Evolutionary conservation across 1,140 invertebrate genomes (phyloP), one percentile per base, ranked within the genome.

Genomic region (Pseudomyrmex cubaensis): DNA sequence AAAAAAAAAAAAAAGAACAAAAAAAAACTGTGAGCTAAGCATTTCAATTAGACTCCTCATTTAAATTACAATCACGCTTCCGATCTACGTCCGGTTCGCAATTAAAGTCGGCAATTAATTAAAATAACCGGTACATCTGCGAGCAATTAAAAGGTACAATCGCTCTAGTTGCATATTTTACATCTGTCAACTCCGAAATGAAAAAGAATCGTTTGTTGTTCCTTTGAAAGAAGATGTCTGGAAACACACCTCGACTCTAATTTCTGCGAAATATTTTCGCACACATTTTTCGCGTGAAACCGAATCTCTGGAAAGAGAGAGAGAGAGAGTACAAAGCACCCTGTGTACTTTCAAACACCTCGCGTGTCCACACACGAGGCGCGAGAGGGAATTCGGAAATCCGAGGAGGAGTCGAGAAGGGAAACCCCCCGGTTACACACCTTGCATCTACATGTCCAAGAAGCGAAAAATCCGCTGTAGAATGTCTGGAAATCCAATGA

Each of bases 391-490:
- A 35, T 35, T 35, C 12, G 44, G 35, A 35, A 59, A 76, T 25
- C 22, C 50, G 25, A 15, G 48, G 22, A 44, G 46, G 20, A 61
- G 35, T 13, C 46, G 12, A n/a, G 13, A 46, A 20, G 35, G 35
- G 35, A 35, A 35, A 35, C 35, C 35, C 25, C 48, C 9, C 20
- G 50, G 35, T 22, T 77, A 77, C 75, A 67, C 75, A 66, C 54
- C 76, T 80, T 80, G 76, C 76, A 80, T 80, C 76, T 80, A 80
- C 76, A 80, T 80, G 22, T 80, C 76, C 66, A 46, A 56, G 22
- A 59, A 25, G 20, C 66, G 20, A 72, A 22, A 59, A 13, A 20
- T 52, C 52, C 73, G 61, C 35, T 35, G 48, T 75, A 22, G 17
- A 54, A 7, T 25, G 50, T n/a, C 13, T 70, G 20, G 76, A 59